These are phyloP conservation scores for Drepana falcataria DNA, from an alignment of 2,888 invertebrate species.

Conservation along the genomic window DNA sequence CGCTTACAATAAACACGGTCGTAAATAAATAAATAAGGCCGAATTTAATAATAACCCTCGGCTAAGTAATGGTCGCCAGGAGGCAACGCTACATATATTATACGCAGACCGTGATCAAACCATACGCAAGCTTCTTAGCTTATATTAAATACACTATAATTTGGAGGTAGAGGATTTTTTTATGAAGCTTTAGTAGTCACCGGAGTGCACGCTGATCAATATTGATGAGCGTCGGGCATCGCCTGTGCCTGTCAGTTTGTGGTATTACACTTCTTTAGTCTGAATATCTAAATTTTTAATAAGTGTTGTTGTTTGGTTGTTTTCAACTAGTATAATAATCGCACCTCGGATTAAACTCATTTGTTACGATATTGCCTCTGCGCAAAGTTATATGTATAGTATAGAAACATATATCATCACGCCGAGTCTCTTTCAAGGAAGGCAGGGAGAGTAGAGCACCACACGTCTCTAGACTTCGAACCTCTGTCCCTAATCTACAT, in stretches of 20 bases:
- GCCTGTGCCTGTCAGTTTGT: background rate
- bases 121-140: conserved; percentile 72
- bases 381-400: conserved; percentile 95
- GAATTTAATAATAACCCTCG: conserved; percentile 73
- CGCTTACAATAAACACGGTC: conserved; percentile 51
- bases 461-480: no score
- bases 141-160: conserved; percentile 77
- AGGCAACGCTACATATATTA: conserved; percentile 74
- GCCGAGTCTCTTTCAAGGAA: no score
- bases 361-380: conserved; percentile 96
- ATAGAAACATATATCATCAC: no score
- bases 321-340: no score
- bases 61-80: conserved; percentile 73
- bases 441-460: no score
- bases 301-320: no score
- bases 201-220: conserved; percentile 2
- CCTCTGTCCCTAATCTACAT: no score
- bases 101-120: conserved; percentile 58
- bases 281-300: no score
- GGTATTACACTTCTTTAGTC: no score
- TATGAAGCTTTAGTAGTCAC: conserved; percentile 32
- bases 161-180: conserved; percentile 46
- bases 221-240: conserved; percentile 1
- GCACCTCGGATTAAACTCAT: conserved; percentile 93
- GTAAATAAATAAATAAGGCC: conserved; percentile 76